Conservation (phyloP, 2,888 invertebrate genomes). For the Melolontha melolontha region DNA sequence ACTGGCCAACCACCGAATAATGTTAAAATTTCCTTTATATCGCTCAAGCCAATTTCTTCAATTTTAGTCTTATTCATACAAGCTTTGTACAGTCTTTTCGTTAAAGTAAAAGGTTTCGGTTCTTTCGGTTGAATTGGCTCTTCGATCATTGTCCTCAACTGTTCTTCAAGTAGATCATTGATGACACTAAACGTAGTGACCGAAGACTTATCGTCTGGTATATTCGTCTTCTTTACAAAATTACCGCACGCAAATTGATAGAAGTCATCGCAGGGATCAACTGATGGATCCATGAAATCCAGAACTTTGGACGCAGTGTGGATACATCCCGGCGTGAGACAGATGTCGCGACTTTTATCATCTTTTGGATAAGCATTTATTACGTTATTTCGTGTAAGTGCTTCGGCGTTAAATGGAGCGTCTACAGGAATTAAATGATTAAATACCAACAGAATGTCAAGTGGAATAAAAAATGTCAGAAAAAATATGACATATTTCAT, state of each 20-base stretch:
- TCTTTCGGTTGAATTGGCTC: constrained; percentile 73
- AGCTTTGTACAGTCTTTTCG: constrained; percentile 85
- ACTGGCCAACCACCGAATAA: constrained; percentile 95
- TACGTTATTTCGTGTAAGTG: constrained; percentile 53
- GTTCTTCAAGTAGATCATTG: constrained; percentile 80
- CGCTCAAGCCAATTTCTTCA: constrained; percentile 80
- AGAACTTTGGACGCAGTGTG: constrained; percentile 82
- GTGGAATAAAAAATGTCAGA: constrained; percentile 37
- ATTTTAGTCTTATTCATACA: constrained; percentile 90
- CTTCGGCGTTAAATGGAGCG: constrained; percentile 56
- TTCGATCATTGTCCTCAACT: constrained; percentile 77
- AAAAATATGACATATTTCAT: constrained; percentile 39
- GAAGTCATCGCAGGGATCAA: constrained; percentile 87
- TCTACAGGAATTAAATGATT: constrained; percentile 46
- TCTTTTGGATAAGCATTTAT: constrained; percentile 51
- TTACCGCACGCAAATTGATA: constrained; percentile 84
- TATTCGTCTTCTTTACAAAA: constrained; percentile 75
- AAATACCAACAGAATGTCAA: constrained; percentile 37
- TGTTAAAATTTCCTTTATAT: constrained; percentile 78
- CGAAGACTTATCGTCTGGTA: constrained; percentile 85
- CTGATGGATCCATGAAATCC: constrained; percentile 76
- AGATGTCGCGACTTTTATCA: constrained; percentile 66
- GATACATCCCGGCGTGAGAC: constrained; percentile 82
- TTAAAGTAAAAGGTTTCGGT: constrained; percentile 79
- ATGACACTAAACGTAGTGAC: constrained; percentile 83